These are phyloP conservation scores for Dreissena polymorpha DNA, from an alignment of 1,140 invertebrate species.

Conservation along the genomic window DNA sequence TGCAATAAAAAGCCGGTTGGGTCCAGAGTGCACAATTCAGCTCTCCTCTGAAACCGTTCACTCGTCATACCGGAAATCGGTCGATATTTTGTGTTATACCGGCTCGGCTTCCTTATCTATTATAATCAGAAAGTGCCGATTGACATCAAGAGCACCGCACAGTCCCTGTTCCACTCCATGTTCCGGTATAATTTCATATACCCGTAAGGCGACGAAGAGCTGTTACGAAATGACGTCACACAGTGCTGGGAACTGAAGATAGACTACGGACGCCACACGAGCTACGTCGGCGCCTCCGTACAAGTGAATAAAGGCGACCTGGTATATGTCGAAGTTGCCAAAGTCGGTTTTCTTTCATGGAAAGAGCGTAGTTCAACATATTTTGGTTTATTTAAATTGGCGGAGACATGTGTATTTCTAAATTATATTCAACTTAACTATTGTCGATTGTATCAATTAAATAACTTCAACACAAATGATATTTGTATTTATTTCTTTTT, in stretches of 20 bases:
- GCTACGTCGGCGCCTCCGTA: slow-evolving; percentile 28
- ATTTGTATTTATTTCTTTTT: too few species aligned
- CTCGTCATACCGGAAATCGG: slow-evolving; percentile 33
- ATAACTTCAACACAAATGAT: too few species aligned
- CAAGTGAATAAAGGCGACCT: slow-evolving; percentile 36
- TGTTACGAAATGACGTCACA: slow-evolving; percentile 14
- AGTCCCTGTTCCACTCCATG: slow-evolving; percentile 28
- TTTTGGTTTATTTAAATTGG: slow-evolving; percentile 33
- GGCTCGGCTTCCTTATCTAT: slow-evolving; percentile 28
- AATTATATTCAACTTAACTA: too few species aligned
- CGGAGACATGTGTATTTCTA: too few species aligned
- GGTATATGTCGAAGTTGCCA: slow-evolving; percentile 19
- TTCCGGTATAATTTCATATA: slow-evolving; percentile 41
- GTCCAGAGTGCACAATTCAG: too few species aligned
- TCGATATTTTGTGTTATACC: slow-evolving; percentile 30
- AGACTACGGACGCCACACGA: slow-evolving; percentile 38
- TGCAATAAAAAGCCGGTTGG: too few species aligned
- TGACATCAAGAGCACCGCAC: background rate
- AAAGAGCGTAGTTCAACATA: background rate
- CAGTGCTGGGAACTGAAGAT: slow-evolving; percentile 49
- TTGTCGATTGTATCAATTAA: too few species aligned
- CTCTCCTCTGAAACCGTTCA: slow-evolving; percentile 13
- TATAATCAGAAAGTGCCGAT: background rate
- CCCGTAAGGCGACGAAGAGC: slow-evolving; percentile 13
- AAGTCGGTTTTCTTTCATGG: background rate